phyloP scores from a whole-genome alignment of 2,113 vertebrate species.

The Ophthalmotilapia sp. region DNA sequence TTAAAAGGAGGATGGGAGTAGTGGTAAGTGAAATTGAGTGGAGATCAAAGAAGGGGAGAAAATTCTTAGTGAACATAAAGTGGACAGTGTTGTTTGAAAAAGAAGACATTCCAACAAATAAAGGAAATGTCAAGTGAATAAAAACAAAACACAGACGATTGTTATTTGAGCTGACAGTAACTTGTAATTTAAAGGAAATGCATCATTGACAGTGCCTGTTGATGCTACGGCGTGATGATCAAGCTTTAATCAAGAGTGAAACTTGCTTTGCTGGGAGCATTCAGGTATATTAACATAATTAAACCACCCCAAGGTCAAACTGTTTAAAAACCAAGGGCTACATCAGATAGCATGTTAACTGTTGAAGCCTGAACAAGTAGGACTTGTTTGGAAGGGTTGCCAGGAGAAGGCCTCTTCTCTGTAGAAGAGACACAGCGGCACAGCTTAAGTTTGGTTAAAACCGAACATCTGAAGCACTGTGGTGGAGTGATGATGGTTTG shows the following conservation, averaged over 20 bases:
- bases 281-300: not conserved
- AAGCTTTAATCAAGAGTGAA: not conserved
- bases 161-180: not conserved
- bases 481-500: not conserved
- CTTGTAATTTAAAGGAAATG: not conserved
- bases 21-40: not conserved
- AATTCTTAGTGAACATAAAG: conserved; percentile 4
- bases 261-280: not conserved
- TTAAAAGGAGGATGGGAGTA: not conserved
- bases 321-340: not conserved
- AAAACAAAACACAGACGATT: not conserved
- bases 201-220: not conserved
- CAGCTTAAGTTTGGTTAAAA: not conserved
- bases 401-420: not conserved
- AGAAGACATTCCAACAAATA: not conserved
- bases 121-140: not conserved
- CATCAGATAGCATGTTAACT: not conserved
- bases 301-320: not conserved
- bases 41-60: conserved; percentile 2
- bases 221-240: not conserved
- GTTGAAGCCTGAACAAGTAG: not conserved
- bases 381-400: not conserved
- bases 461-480: not conserved
- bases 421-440: not conserved
- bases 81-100: not conserved